phyloP scores from a whole-genome alignment of 2,797 vertebrate species.

The Threskiornis aethiopicus region DNA sequence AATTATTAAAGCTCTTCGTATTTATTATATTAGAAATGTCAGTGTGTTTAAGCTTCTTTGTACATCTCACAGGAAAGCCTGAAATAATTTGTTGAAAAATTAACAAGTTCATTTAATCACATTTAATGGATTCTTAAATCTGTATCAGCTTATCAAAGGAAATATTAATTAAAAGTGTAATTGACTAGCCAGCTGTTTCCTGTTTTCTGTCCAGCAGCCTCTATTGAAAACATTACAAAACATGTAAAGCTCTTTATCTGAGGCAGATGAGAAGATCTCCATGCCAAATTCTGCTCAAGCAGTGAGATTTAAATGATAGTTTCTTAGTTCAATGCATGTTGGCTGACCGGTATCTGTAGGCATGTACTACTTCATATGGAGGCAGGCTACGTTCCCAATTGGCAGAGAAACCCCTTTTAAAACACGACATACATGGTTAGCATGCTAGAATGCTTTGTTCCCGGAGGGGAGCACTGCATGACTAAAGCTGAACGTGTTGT shows the following conservation, averaged over 20 bases:
- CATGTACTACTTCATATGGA: background rate
- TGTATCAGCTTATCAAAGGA: slow-evolving; percentile 55
- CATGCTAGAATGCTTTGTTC: background rate
- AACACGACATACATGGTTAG: background rate
- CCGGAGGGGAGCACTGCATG: background rate
- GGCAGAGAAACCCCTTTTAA: background rate
- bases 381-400: background rate
- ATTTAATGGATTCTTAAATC: slow-evolving; percentile 67
- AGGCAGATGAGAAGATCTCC: background rate
- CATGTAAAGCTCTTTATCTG: slow-evolving; percentile 30
- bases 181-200: slow-evolving; percentile 58
- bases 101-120: slow-evolving; percentile 44
- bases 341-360: background rate
- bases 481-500: background rate
- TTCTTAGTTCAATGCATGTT: background rate
- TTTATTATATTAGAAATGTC: background rate
- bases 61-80: slow-evolving; percentile 23
- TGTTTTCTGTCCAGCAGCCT: slow-evolving; percentile 9
- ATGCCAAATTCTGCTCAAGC: background rate
- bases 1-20: background rate
- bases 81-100: slow-evolving; percentile 42
- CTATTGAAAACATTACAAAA: slow-evolving; percentile 33
- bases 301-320: background rate
- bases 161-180: slow-evolving; percentile 69
- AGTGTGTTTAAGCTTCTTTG: slow-evolving; percentile 10